Conservation (phyloP, 2,113 vertebrate species). For the Nanorana parkeri region DNA sequence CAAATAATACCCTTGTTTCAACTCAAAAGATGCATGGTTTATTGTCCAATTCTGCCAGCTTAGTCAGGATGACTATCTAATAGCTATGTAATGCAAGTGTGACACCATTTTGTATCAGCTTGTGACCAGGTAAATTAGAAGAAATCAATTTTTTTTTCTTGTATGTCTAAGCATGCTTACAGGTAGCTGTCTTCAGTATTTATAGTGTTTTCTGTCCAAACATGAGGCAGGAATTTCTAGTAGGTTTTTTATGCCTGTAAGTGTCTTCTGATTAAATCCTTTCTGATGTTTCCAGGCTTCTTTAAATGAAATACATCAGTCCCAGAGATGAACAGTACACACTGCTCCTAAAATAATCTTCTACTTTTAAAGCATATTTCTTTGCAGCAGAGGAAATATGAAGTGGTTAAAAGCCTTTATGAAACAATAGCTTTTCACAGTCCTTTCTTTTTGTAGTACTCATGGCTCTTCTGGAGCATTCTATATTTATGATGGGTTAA, state of each 20-base stretch:
- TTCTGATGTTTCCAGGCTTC: constrained; percentile 6
- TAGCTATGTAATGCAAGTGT: too few species aligned
- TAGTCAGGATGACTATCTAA: too few species aligned
- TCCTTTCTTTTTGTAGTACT: constrained; percentile 15
- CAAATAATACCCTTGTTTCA: too few species aligned
- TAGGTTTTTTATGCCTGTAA: background rate
- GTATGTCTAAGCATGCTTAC: background rate
- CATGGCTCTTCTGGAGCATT: constrained; percentile 24
- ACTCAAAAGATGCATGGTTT: too few species aligned
- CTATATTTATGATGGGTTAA: constrained; percentile 28
- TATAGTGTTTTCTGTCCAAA: background rate
- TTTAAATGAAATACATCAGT: constrained; percentile 8
- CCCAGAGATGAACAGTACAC: background rate
- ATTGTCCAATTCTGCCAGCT: too few species aligned
- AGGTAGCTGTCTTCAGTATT: background rate
- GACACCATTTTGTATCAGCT: too few species aligned
- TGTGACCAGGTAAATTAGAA: too few species aligned
- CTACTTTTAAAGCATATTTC: constrained; percentile 39
- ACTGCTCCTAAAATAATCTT: background rate
- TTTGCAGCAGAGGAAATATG: constrained; percentile 1
- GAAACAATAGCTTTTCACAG: constrained; percentile 1
- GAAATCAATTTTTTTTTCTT: too few species aligned
- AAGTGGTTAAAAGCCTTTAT: constrained; percentile 50
- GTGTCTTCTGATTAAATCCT: constrained; percentile 23
- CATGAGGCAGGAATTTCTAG: background rate